Evolutionary conservation across 2,113 vertebrate genomes (phyloP), one percentile per base, ranked within the genome.

Genomic region (Leiothrix lutea): DNA sequence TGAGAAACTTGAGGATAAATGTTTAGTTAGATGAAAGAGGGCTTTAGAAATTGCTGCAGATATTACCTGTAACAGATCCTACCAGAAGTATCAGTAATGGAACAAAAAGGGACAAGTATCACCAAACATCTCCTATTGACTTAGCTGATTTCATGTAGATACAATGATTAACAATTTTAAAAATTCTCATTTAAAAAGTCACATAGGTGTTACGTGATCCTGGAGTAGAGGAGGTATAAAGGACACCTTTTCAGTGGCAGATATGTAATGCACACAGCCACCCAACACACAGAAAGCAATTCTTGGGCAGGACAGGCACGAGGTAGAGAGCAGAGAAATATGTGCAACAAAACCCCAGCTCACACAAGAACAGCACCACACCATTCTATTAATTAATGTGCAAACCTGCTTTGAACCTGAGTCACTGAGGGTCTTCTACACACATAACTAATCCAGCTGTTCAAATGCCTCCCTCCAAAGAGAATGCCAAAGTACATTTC

Each of bases 1-100:
- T 71, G 72, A 80, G 36, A 80, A 94, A 85, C 88, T 26, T 42
- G 44, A 88, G 79, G 42, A 86, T 24, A 81, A 78, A 60, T 28
- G 21, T 40, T 89, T 67, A 26, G 22, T 83, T 94, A 62, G 50
- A 66, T 51, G 60, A 35, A 70, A 50, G 60, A 75, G 38, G 9
- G 16, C 80, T 88, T 75, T 62, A 62, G 38, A 77, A 92, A 80
- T 47, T 25, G n/a, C 80, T 83, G 60, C 47, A 92, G 50, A 38
- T 45, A 16, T 22, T 74, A 54, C 42, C 29, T 58, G 25, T 23
- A 62, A 36, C 19, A 79, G n/a, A 69, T 64, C 28, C 40, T 60
- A 62, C 11, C 21, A 79, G 26, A 81, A 85, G 4, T 18, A 61
- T 36, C 31, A 81, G 15, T 28, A 84, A 44, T 4, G 13, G 40